phyloP scores from a whole-genome alignment of 2,797 vertebrate genomes.

The Borostomias antarcticus region DNA sequence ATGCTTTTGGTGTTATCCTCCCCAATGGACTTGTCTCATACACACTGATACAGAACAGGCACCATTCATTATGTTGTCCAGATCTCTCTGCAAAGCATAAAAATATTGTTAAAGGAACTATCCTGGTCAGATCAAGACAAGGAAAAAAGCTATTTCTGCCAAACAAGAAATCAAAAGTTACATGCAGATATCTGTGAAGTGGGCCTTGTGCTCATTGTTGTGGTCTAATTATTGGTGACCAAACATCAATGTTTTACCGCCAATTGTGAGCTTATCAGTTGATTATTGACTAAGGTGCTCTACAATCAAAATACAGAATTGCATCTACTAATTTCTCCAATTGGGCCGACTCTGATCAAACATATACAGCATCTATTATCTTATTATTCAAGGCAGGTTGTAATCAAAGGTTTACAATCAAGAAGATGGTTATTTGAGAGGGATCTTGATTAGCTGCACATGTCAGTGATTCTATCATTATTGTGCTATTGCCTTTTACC shows the following conservation, averaged over 20 bases:
- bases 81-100: background rate
- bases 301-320: conserved; percentile 10
- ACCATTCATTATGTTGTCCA: background rate
- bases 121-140: background rate
- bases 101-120: background rate
- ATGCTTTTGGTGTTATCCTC: background rate
- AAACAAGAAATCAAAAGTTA: background rate
- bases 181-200: background rate
- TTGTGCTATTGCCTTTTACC: conserved; percentile 15
- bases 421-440: conserved; percentile 26
- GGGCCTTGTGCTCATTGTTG: background rate
- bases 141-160: background rate
- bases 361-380: conserved; percentile 14
- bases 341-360: conserved; percentile 28
- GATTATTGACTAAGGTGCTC: background rate
- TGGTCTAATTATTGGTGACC: background rate
- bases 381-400: conserved; percentile 31
- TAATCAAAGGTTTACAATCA: conserved; percentile 42
- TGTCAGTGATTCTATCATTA: conserved; percentile 35
- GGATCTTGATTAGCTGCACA: conserved; percentile 34
- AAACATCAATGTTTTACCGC: background rate
- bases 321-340: conserved; percentile 17
- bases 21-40: background rate
- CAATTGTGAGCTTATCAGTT: conserved; percentile 13
- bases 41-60: background rate